These are phyloP conservation scores for Coregonus suidteri DNA, from an alignment of 2,797 vertebrate genomes.

Conservation along the genomic window DNA sequence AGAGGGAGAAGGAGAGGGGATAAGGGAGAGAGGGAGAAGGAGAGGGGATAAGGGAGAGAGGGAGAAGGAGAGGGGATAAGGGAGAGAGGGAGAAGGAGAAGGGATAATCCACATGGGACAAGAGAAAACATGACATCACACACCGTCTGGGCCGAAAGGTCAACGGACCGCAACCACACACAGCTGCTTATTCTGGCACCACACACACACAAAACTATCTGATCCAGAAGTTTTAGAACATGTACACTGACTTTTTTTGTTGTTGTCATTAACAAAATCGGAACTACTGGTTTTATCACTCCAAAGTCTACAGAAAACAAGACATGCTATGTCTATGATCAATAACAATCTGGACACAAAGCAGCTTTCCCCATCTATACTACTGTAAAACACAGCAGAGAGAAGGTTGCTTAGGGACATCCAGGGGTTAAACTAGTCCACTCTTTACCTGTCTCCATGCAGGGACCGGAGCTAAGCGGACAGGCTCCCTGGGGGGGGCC, in stretches of 20 bases:
- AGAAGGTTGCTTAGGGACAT: slow-evolving; percentile 34
- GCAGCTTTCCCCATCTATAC: not conserved
- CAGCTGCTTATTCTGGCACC: not conserved
- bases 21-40: not conserved
- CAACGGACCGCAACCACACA: not conserved
- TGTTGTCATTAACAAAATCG: not conserved
- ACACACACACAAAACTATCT: slow-evolving; percentile 5
- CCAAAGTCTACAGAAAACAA: slow-evolving; percentile 4
- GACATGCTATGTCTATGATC: slow-evolving; percentile 10
- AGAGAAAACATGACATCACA: slow-evolving; percentile 31
- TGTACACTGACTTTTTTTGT: not conserved
- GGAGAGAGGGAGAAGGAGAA: not conserved
- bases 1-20: no score
- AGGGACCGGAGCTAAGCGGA: slow-evolving; percentile 79
- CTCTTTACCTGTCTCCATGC: slow-evolving; percentile 97
- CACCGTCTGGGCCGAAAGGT: not conserved
- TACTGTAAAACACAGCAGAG: slow-evolving; percentile 16
- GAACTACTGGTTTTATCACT: slow-evolving; percentile 23
- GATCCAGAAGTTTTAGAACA: slow-evolving; percentile 6
- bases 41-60: not conserved
- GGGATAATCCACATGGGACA: not conserved
- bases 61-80: not conserved
- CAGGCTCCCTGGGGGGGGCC: slow-evolving; percentile 77
- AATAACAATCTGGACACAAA: slow-evolving; percentile 20
- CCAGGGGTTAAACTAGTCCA: slow-evolving; percentile 42